Evolutionary conservation across 2,888 invertebrate genomes (phyloP), one percentile per base, ranked within the genome.

Genomic region (Orchestes rusci): DNA sequence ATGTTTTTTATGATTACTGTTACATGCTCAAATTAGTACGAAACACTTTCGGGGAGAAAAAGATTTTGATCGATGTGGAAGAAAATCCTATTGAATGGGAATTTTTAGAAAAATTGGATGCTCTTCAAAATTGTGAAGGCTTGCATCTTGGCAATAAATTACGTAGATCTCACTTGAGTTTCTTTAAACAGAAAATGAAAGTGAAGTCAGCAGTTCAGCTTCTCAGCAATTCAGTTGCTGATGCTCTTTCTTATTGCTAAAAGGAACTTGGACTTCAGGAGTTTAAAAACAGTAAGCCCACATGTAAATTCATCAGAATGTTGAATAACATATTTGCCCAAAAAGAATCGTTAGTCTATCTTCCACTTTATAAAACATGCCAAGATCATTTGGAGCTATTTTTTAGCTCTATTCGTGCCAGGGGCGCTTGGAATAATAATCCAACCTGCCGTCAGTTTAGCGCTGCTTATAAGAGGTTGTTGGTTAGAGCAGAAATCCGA

Each of bases 351-450:
- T n/a, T n/a, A n/a, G n/a, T n/a, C n/a, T n/a, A 52, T 40, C 16
- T 53, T 16, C 48, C 52, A 18, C 15, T 42, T 8, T 53, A 53
- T 40, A 54, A 54, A 48, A 8, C 42, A 10, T 35, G 39, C 20
- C 53, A 53, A 43, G 46, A 53, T 19, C 51, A 52, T 28, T 34
- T 19, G 3, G 43, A 43, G 23, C 23, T 32, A 7, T 39, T 43
- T 32, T 43, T 43, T 33, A 23, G 23, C 3, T 41, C 40, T 16
- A 46, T 54, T 8, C 27, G 52, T 12, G 37, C 43, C 3, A 43
- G 36, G 39, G 54, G 54, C 3, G 54, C 51, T 4, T 52, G 48
- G 43, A 54, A 54, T 39, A 54, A 53, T 29, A 54, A 54, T 40
- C 54, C 54, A 2, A 52, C 53, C 5, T 35, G 37, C 13, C 20